Percentiles rank a stretch among this genome's conserved stretches.
These are phyloP conservation scores for Salvator merianae DNA, from an alignment of 2,113 vertebrate species.

Conservation along the genomic window DNA sequence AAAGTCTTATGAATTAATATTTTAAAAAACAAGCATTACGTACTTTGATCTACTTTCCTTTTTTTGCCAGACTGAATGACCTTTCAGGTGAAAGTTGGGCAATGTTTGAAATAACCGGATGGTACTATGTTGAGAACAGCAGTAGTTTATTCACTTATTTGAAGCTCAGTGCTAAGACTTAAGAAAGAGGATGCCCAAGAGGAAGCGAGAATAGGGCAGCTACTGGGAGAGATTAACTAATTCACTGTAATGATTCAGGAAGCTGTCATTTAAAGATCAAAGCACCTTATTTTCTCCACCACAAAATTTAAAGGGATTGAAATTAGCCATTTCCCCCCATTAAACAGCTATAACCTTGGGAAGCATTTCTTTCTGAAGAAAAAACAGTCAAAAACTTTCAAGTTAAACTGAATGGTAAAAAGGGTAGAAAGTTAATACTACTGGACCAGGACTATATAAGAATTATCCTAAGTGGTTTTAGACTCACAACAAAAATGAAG, in stretches of 20 bases:
- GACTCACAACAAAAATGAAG: too few relatives aligned
- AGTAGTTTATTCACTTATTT: slow-evolving; percentile 70
- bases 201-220: slow-evolving; percentile 69
- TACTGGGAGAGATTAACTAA: slow-evolving; percentile 69
- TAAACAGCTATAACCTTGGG: slow-evolving; percentile 62
- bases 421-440: slow-evolving; percentile 12
- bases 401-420: slow-evolving; percentile 29
- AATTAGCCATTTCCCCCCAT: slow-evolving; percentile 60
- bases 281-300: slow-evolving; percentile 63
- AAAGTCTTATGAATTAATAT: not conserved
- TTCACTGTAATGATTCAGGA: slow-evolving; percentile 67
- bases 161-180: slow-evolving; percentile 61
- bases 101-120: slow-evolving; percentile 63
- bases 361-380: slow-evolving; percentile 35
- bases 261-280: slow-evolving; percentile 70
- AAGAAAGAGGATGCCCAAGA: slow-evolving; percentile 65
- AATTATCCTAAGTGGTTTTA: too few relatives aligned
- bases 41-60: slow-evolving; percentile 26
- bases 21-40: not conserved
- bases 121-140: slow-evolving; percentile 51
- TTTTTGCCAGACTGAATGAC: slow-evolving; percentile 47
- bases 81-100: slow-evolving; percentile 64
- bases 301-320: slow-evolving; percentile 67
- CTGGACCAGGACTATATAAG: slow-evolving; percentile 5
- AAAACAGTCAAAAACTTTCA: slow-evolving; percentile 36